Evolutionary conservation across 2,113 vertebrate genomes (phyloP), one percentile per base, ranked within the genome.

Genomic region (Neotoma lepida): DNA sequence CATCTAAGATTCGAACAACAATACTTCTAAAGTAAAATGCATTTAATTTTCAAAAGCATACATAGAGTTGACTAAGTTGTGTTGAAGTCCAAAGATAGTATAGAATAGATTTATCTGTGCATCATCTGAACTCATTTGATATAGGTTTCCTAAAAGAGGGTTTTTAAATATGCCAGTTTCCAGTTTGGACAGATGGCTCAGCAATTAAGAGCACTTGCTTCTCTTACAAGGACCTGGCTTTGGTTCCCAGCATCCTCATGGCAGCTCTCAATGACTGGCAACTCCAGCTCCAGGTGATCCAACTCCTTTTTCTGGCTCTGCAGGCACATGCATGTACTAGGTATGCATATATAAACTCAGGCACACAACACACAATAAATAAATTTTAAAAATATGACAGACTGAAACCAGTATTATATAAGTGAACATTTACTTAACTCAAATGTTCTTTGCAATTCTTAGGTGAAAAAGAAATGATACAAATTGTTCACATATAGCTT

Each of bases 31-130:
- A 70, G 49, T 68, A 88, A 88, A 94, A 84, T 54, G 4, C 9
- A 66, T 73, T 86, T 41, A 95, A 66, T 77, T 90, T 95, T 89
- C 61, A 94, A 86, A 96, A 95, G 20, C 28, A 26, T 78, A 88
- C 15, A 81, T 64, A 80, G 85, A 92, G 22, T 56, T 89, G 91
- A 71, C 17, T 89, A 95, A 89, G 46, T 95, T 88, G 58, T 58
- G 4, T 15, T 84, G 12, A 88, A 39, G 17, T 76, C 89, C 7
- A 93, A 94, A 71, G 26, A 46, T 56, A 70, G 68, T 88, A 88
- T 12, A 66, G 61, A 89, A 76, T 82, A 46, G 2, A n/a, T 84
- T 94, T 78, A 93, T 93, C 6, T 90, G 44, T 86, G 73, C 9
- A 44, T 13, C n/a, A 85, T 94, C 26, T 91, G 49, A 94, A 89